Conservation (phyloP, 2,888 invertebrate species). For the Latheticus oryzae region DNA sequence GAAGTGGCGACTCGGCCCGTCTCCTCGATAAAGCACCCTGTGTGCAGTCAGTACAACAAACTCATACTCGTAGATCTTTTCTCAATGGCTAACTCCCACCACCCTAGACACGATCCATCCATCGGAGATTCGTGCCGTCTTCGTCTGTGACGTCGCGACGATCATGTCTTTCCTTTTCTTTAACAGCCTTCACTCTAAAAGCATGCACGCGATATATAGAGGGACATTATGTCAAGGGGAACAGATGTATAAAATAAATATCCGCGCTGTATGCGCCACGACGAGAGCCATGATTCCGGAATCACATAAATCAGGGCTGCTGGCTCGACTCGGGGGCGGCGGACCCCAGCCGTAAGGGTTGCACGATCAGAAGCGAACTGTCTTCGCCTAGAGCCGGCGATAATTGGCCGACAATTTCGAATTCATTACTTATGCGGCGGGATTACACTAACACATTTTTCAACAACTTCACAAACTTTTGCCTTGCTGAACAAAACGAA, state of each 20-base stretch:
- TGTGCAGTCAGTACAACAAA: conserved; percentile 66
- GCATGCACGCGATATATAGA: conserved; percentile 74
- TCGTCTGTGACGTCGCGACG: conserved; percentile 52
- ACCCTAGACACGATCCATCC: conserved; percentile 59
- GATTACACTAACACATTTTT: no score
- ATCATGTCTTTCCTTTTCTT: conserved; percentile 54
- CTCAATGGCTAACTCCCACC: conserved; percentile 64
- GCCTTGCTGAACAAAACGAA: no score
- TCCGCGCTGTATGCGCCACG: conserved; percentile 67
- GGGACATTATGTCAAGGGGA: conserved; percentile 75
- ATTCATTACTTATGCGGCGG: conserved; percentile 7
- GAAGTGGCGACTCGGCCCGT: conserved; percentile 31
- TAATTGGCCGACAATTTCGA: conserved; percentile 9
- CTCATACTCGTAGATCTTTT: conserved; percentile 69
- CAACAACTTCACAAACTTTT: no score
- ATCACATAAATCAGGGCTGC: conserved; percentile 71
- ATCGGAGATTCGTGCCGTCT: conserved; percentile 53
- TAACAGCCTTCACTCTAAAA: conserved; percentile 71
- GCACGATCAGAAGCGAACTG: conserved; percentile 3
- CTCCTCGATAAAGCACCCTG: conserved; percentile 42
- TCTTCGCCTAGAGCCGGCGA: conserved; percentile 5
- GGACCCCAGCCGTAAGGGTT: conserved; percentile 6
- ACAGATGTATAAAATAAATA: conserved; percentile 73
- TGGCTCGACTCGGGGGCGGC: conserved; percentile 32
- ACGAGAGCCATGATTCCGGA: conserved; percentile 71